Base-by-base conservation (phyloP, 2,797 vertebrate species). In the Botia kubotai region DNA sequence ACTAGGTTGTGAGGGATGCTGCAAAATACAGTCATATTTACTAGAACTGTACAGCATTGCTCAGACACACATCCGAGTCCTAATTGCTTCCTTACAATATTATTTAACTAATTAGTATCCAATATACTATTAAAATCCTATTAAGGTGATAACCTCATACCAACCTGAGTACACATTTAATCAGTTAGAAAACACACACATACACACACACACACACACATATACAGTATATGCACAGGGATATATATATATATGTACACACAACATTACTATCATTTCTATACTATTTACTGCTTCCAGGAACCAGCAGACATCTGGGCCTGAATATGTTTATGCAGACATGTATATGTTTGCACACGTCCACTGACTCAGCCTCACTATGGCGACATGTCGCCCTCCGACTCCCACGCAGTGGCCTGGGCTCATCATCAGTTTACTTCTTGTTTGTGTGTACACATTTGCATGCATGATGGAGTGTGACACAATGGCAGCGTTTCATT, bases 71-170 rank as follows among this genome's bases (percentile, higher is more conserved):
- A 39, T 7, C 39, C 8, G 39, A 39, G n/a, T n/a, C n/a, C n/a
- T n/a, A n/a, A n/a, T n/a, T n/a, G n/a, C n/a, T n/a, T n/a, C n/a
- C n/a, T n/a, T n/a, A n/a, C n/a, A n/a, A n/a, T n/a, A n/a, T n/a
- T n/a, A n/a, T n/a, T n/a, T n/a, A n/a, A n/a, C n/a, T n/a, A n/a
- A n/a, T n/a, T n/a, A n/a, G n/a, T n/a, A n/a, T n/a, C n/a, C n/a
- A n/a, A n/a, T n/a, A n/a, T n/a, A n/a, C n/a, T n/a, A 90, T 91
- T 93, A 90, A 92, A 91, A 92, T 29, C 81, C 46, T 87, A 92
- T 92, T 90, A 87, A 79, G 81, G 80, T 81, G 83, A 88, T 89
- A 84, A 89, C 60, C 14, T 29, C 26, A 63, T 63, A 16, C 14
- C 1, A 33, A n/a, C 17, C 52, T 12, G 16, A 55, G 52, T n/a